Evolutionary conservation across 2,113 vertebrate genomes (phyloP).

Genomic region (Pheucticus melanocephalus): DNA sequence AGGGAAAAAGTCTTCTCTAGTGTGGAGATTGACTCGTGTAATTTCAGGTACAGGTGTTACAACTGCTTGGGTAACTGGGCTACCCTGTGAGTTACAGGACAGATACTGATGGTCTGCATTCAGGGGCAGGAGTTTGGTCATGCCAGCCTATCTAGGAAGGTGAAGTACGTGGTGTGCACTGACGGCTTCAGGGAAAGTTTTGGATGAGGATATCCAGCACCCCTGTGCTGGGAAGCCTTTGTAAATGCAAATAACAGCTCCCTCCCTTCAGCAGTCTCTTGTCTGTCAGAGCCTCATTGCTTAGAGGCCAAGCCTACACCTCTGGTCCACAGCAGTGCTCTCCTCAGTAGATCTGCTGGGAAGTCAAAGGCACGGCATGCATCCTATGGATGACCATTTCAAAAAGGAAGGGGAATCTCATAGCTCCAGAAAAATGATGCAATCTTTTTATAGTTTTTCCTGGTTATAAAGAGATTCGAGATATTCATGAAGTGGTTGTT

Average conservation of each 20-base stretch:
- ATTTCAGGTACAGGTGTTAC: background rate
- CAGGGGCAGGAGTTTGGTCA: background rate
- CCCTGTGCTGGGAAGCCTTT: background rate
- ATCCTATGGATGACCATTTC: background rate
- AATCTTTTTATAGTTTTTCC: background rate
- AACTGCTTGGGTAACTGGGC: background rate
- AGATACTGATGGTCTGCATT: background rate
- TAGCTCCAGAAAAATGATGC: background rate
- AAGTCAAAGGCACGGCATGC: background rate
- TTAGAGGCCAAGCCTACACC: background rate
- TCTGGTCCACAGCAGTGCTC: background rate
- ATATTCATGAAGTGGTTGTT: constrained; percentile 19
- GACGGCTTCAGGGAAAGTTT: rapidly evolving
- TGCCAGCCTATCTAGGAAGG: background rate
- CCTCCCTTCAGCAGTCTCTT: background rate
- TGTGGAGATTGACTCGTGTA: background rate
- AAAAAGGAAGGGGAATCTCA: background rate
- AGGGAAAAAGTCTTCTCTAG: background rate
- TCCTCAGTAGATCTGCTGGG: background rate
- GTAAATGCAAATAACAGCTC: background rate
- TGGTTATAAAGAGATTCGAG: background rate
- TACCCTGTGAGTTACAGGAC: background rate
- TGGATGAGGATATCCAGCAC: background rate
- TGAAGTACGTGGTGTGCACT: background rate
- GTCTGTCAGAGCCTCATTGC: background rate